Percentiles rank a stretch among this genome's conserved stretches.
Conservation (phyloP, 2,888 invertebrate genomes). For the Epinotia demarniana region DNA sequence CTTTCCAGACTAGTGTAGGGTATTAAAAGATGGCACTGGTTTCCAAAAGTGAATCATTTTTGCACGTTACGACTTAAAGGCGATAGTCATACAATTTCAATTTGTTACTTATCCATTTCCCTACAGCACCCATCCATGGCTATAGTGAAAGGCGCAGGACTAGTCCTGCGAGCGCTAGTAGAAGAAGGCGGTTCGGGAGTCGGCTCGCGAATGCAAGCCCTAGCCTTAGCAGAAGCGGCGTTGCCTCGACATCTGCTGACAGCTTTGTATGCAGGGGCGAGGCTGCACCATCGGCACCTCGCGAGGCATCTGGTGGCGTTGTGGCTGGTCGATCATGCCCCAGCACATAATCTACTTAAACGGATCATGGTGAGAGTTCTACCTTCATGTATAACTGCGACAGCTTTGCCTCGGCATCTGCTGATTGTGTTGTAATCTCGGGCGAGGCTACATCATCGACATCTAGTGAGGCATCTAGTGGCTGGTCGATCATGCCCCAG, state of each 20-base stretch:
- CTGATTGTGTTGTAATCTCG: too few relatives aligned
- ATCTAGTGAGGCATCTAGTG: slow-evolving; percentile 97
- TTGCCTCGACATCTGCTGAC: slow-evolving; percentile 95
- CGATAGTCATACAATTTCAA: too few relatives aligned
- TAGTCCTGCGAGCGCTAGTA: slow-evolving; percentile 98
- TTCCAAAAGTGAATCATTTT: too few relatives aligned
- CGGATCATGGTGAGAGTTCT: slow-evolving; percentile 92
- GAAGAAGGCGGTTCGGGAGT: slow-evolving; percentile 98
- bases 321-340: slow-evolving; percentile 98
- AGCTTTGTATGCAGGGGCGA: slow-evolving; percentile 94
- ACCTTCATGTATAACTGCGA: too few relatives aligned
- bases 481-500: slow-evolving; percentile 97
- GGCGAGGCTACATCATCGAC: slow-evolving; percentile 93
- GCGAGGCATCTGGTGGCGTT: slow-evolving; percentile 96
- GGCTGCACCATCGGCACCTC: slow-evolving; percentile 95
- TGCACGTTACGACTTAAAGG: too few relatives aligned
- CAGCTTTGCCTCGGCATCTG: too few relatives aligned
- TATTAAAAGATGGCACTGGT: too few relatives aligned
- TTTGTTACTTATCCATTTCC: slow-evolving; percentile 22
- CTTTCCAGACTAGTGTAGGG: too few relatives aligned
- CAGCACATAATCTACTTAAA: slow-evolving; percentile 93
- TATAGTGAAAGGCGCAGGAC: slow-evolving; percentile 98
- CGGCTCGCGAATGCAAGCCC: slow-evolving; percentile 96
- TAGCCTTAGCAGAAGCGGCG: slow-evolving; percentile 98
- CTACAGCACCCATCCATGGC: slow-evolving; percentile 98